Percentiles rank a stretch among this genome's conserved stretches.
These are phyloP conservation scores for Alligator sinensis DNA, from an alignment of 2,113 vertebrate species.

Conservation along the genomic window DNA sequence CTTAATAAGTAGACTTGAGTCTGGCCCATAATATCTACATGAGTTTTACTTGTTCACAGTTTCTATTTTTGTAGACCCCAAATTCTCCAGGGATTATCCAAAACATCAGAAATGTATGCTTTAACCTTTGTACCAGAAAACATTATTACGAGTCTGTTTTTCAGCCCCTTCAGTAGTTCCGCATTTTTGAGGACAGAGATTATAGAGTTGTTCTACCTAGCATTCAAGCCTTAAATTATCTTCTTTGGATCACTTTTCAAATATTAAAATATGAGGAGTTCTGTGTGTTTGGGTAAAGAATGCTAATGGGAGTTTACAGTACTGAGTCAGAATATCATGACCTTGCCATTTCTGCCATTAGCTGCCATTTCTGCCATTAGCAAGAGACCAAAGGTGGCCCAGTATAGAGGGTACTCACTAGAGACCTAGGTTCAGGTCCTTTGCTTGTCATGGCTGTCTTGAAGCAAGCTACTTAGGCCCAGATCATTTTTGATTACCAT, in stretches of 20 bases:
- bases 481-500: too few relatives aligned
- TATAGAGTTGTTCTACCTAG: not conserved
- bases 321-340: not conserved
- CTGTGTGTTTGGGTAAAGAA: not conserved
- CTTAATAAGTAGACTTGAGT: too few relatives aligned
- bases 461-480: too few relatives aligned
- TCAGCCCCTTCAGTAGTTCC: not conserved
- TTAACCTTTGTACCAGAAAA: conserved; percentile 19
- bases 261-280: not conserved
- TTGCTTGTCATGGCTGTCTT: not conserved
- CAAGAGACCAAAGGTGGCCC: not conserved
- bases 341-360: not conserved
- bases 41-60: not conserved
- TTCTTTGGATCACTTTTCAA: not conserved
- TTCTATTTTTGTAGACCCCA: not conserved
- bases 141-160: not conserved
- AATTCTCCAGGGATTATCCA: not conserved
- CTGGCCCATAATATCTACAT: not conserved
- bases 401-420: not conserved
- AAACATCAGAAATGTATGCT: not conserved
- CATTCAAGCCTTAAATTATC: not conserved
- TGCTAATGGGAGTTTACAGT: not conserved
- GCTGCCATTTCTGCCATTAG: not conserved
- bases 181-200: not conserved
- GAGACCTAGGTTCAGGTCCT: not conserved